Percentiles rank a stretch among this genome's conserved stretches.
Evolutionary conservation across 2,797 vertebrate species (phyloP).

Genomic region (Setipinna tenuifilis): DNA sequence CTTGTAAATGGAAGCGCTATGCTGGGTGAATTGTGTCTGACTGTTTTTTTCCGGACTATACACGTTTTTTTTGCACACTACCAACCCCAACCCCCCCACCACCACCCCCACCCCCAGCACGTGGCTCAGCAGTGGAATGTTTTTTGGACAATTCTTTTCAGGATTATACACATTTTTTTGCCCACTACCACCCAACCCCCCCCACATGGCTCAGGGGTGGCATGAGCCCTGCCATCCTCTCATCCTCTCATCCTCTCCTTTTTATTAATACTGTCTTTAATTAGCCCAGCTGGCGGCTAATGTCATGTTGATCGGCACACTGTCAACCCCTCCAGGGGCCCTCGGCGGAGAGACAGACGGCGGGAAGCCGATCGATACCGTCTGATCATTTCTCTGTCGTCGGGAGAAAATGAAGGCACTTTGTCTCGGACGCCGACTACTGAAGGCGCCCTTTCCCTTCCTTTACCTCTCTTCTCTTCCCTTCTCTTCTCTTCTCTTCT

Average conservation of each 20-base stretch:
- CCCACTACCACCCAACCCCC: not conserved
- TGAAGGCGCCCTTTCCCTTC: conserved; percentile 49
- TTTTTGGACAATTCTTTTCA: too few relatives aligned
- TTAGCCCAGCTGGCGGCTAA: conserved; percentile 71
- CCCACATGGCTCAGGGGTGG: not conserved
- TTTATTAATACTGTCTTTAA: conserved; percentile 80
- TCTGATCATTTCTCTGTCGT: conserved; percentile 79
- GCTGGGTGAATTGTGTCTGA: too few relatives aligned
- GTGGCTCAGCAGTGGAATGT: too few relatives aligned
- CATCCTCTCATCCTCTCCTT: too few relatives aligned
- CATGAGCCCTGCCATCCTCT: conserved; percentile 59
- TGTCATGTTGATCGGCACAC: conserved; percentile 69
- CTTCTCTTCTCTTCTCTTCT: not conserved
- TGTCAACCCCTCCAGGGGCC: conserved; percentile 64
- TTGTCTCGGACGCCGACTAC: conserved; percentile 70
- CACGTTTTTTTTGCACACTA: too few relatives aligned
- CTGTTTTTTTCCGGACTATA: too few relatives aligned
- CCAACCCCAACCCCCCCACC: too few relatives aligned
- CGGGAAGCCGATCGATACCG: conserved; percentile 73
- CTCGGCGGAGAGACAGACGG: conserved; percentile 44
- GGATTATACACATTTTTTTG: too few relatives aligned
- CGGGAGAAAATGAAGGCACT: conserved; percentile 77
- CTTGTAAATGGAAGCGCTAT: too few relatives aligned
- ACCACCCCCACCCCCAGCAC: too few relatives aligned
- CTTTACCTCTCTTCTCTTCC: conserved; percentile 27